phyloP scores from a whole-genome alignment of 35 echinoderm and acorn worm species.

The Holothuria glaberrima region DNA sequence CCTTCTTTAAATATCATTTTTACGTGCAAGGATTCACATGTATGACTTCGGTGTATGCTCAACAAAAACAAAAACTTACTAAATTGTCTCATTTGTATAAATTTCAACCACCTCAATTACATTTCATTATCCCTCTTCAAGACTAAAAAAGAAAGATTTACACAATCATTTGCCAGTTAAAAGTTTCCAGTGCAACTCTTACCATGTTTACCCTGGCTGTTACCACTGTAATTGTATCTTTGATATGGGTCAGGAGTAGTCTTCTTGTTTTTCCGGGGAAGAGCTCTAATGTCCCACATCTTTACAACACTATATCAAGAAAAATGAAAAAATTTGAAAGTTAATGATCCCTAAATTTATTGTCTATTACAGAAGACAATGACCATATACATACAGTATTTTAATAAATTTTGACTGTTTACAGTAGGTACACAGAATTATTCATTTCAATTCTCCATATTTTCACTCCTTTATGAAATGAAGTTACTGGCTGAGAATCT shows the following conservation, averaged over 20 bases:
- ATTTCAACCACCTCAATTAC: too few relatives aligned
- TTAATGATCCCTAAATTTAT: background rate
- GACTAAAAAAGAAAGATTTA: too few relatives aligned
- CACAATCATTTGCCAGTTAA: background rate
- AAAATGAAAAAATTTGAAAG: background rate
- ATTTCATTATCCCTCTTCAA: too few relatives aligned
- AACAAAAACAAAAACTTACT: too few relatives aligned
- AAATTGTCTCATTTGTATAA: too few relatives aligned
- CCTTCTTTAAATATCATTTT: too few relatives aligned
- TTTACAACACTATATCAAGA: conserved; percentile 71
- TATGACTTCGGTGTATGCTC: too few relatives aligned
- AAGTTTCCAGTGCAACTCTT: background rate
- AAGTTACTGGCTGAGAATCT: background rate
- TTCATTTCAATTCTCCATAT: background rate
- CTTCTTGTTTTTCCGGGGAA: conserved; percentile 52
- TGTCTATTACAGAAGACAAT: background rate
- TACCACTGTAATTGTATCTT: conserved; percentile 70
- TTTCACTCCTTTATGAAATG: background rate
- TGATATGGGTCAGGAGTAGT: conserved; percentile 51
- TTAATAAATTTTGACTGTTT: background rate
- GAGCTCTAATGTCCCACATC: conserved; percentile 75
- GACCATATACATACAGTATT: background rate
- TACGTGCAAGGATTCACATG: too few relatives aligned
- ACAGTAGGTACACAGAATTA: background rate
- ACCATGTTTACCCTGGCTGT: conserved; percentile 83